phyloP scores from a whole-genome alignment of 2,113 vertebrate species.

The Oryzias curvinotus region DNA sequence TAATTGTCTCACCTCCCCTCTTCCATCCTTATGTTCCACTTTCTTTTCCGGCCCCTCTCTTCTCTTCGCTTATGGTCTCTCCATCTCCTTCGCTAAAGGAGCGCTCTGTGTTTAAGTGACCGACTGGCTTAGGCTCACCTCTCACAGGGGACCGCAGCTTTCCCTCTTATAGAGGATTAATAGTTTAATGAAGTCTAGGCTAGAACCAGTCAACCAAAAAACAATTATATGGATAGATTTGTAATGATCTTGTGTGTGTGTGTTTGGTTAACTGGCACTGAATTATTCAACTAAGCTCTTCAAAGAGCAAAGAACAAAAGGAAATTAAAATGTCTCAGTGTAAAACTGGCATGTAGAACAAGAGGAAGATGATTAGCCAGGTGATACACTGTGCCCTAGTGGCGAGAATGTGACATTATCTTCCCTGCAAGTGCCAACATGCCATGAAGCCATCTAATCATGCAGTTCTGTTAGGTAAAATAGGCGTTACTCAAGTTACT shows the following conservation, averaged over 20 bases:
- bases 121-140: constrained; percentile 44
- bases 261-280: constrained; percentile 68
- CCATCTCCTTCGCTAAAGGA: constrained; percentile 31
- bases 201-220: constrained; percentile 69
- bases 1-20: constrained; percentile 11
- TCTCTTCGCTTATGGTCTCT: constrained; percentile 4
- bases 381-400: constrained; percentile 17
- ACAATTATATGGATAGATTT: constrained; percentile 70
- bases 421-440: background rate
- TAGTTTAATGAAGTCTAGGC: constrained; percentile 73
- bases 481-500: constrained; percentile 32
- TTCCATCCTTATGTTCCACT: constrained; percentile 3
- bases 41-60: constrained; percentile 18
- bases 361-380: constrained; percentile 22
- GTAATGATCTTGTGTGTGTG: constrained; percentile 56
- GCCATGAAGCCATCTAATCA: constrained; percentile 9
- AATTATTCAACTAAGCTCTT: constrained; percentile 65
- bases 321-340: constrained; percentile 51
- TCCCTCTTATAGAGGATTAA: constrained; percentile 69
- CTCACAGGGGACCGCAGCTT: constrained; percentile 50
- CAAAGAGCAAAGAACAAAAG: constrained; percentile 26
- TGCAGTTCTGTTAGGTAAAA: constrained; percentile 15
- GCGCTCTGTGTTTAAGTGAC: constrained; percentile 56
- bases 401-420: constrained; percentile 20
- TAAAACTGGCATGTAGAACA: constrained; percentile 41